phyloP scores from a whole-genome alignment of 1,140 invertebrate genomes.

The Marisa cornuarietis region DNA sequence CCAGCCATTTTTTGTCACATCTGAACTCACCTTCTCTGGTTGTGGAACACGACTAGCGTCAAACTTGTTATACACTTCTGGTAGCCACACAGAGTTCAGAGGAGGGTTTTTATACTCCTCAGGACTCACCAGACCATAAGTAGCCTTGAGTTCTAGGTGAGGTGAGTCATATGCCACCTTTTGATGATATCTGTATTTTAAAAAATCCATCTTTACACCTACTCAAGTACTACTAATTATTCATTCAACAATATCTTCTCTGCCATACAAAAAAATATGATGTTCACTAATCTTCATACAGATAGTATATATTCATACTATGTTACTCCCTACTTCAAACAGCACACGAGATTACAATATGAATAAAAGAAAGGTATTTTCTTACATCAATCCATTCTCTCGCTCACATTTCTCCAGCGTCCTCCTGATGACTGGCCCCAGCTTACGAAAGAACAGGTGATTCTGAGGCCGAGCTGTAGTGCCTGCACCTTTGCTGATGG shows the following conservation, averaged over 20 bases:
- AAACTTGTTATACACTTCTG: slow-evolving; percentile 72
- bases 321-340: too few relatives aligned
- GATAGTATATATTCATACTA: too few relatives aligned
- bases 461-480: slow-evolving; percentile 73
- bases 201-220: not conserved
- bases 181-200: slow-evolving; percentile 73
- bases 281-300: too few relatives aligned
- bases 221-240: not conserved
- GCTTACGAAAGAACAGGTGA: slow-evolving; percentile 75
- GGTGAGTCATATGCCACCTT: slow-evolving; percentile 74
- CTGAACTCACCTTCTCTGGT: slow-evolving; percentile 36
- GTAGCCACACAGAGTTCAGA: slow-evolving; percentile 71
- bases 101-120: slow-evolving; percentile 73
- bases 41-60: slow-evolving; percentile 64
- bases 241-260: not conserved
- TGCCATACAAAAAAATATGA: too few relatives aligned
- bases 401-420: slow-evolving; percentile 78
- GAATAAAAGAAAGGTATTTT: slow-evolving; percentile 7
- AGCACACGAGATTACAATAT: not conserved
- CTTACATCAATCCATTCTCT: slow-evolving; percentile 79
- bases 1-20: too few relatives aligned
- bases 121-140: slow-evolving; percentile 76
- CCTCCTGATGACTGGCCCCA: slow-evolving; percentile 72
- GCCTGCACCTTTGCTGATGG: slow-evolving; percentile 72
- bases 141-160: slow-evolving; percentile 74